Conservation (phyloP, 2,888 invertebrate genomes). For the Temnothorax unifasciatus region DNA sequence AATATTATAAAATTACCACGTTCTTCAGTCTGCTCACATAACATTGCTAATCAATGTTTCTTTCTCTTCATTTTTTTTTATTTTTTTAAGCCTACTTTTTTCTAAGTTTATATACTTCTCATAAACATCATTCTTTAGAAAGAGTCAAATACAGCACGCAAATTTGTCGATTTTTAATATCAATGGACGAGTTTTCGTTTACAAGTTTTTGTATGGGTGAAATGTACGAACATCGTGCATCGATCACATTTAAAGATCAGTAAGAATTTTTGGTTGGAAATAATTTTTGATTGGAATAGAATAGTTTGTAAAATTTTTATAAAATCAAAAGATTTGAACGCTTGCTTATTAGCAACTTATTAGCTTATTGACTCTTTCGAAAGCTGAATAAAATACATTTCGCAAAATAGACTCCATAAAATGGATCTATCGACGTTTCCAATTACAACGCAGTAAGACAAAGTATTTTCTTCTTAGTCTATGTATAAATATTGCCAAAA, state of each 20-base stretch:
- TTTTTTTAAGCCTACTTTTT: constrained; percentile 69
- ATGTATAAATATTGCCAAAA: constrained; percentile 65
- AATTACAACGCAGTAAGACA: constrained; percentile 67
- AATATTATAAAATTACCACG: constrained; percentile 38
- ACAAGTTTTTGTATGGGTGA: background rate
- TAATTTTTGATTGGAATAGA: constrained; percentile 9
- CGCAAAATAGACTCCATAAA: constrained; percentile 71
- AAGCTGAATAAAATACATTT: constrained; percentile 70
- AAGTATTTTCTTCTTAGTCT: constrained; percentile 55
- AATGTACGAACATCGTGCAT: background rate
- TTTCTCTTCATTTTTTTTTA: constrained; percentile 23
- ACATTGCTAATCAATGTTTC: constrained; percentile 59
- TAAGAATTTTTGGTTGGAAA: background rate
- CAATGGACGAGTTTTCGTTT: constrained; percentile 17
- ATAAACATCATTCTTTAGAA: constrained; percentile 69
- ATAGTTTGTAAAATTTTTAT: constrained; percentile 1
- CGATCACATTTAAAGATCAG: background rate
- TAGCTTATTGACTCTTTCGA: constrained; percentile 70
- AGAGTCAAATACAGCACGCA: constrained; percentile 53
- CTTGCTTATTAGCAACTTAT: background rate
- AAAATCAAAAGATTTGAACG: background rate
- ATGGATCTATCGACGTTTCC: constrained; percentile 70
- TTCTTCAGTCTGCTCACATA: constrained; percentile 63
- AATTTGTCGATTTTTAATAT: constrained; percentile 28
- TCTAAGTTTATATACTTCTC: constrained; percentile 66